Evolutionary conservation across 2,888 invertebrate genomes (phyloP).

Genomic region (Aphidius colemani): DNA sequence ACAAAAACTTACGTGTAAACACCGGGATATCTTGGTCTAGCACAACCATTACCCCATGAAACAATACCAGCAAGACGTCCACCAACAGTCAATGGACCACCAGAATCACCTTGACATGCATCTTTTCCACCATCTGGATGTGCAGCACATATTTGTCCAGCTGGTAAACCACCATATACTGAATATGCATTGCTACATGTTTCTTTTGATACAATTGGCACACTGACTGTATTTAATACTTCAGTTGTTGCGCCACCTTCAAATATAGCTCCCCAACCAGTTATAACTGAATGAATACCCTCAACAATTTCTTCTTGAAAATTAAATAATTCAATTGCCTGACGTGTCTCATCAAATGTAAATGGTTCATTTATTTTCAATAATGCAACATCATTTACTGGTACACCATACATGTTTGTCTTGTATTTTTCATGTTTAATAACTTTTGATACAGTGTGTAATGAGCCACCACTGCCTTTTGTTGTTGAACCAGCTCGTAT

Average conservation of each 20-base stretch:
- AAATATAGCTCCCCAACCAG: slow-evolving; percentile 43
- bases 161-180: slow-evolving; percentile 39
- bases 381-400: slow-evolving; percentile 63
- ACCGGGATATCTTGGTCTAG: slow-evolving; percentile 60
- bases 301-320: slow-evolving; percentile 40
- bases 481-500: slow-evolving; percentile 62
- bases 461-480: slow-evolving; percentile 60
- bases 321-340: slow-evolving; percentile 61
- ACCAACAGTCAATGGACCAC: slow-evolving; percentile 42
- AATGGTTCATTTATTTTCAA: slow-evolving; percentile 62
- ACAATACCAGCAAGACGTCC: slow-evolving; percentile 46
- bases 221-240: slow-evolving; percentile 62
- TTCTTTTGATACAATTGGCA: slow-evolving; percentile 64
- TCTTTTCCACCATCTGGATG: slow-evolving; percentile 62
- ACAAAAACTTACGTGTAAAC: slow-evolving; percentile 51
- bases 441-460: slow-evolving; percentile 60
- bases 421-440: slow-evolving; percentile 63
- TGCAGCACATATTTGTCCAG: slow-evolving; percentile 66
- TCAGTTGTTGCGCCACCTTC: slow-evolving; percentile 39
- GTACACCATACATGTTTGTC: slow-evolving; percentile 49
- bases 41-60: slow-evolving; percentile 64
- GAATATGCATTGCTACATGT: slow-evolving; percentile 62
- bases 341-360: slow-evolving; percentile 59
- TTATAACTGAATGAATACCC: slow-evolving; percentile 37
- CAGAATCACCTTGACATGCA: slow-evolving; percentile 46